Conservation (phyloP, 1,140 invertebrate genomes). For the Adoxophyes honmai region DNA sequence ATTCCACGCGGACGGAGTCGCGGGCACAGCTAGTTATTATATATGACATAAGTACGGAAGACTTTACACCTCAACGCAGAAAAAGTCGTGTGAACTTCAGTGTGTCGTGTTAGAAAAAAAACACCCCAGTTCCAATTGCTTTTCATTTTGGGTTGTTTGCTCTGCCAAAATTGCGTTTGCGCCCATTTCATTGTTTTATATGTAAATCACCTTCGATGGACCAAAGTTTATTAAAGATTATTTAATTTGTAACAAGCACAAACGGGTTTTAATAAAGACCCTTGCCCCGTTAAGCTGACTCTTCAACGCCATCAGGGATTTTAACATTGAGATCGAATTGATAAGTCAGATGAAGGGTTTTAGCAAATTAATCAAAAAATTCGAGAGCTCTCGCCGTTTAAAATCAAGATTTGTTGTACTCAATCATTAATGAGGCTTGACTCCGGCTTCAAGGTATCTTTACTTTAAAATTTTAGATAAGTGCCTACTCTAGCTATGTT, state of each 20-base stretch:
- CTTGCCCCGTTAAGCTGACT: background rate
- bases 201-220: background rate
- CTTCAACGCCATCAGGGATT: background rate
- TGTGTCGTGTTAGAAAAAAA: too few species aligned
- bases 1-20: too few species aligned
- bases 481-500: too few species aligned
- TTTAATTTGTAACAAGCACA: background rate
- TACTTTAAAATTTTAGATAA: background rate
- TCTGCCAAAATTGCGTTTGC: too few species aligned
- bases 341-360: slow-evolving; percentile 12
- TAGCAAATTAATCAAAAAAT: background rate
- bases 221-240: background rate
- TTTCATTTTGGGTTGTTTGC: too few species aligned
- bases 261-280: background rate
- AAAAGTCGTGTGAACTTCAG: too few species aligned
- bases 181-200: too few species aligned
- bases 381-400: background rate
- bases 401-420: too few species aligned
- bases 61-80: too few species aligned
- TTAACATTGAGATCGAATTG: slow-evolving; percentile 1
- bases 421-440: background rate
- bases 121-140: too few species aligned
- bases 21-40: too few species aligned
- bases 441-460: background rate
- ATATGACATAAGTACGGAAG: too few species aligned